Conservation (phyloP, 2,797 vertebrate species). For the Centroberyx gerrardi region DNA sequence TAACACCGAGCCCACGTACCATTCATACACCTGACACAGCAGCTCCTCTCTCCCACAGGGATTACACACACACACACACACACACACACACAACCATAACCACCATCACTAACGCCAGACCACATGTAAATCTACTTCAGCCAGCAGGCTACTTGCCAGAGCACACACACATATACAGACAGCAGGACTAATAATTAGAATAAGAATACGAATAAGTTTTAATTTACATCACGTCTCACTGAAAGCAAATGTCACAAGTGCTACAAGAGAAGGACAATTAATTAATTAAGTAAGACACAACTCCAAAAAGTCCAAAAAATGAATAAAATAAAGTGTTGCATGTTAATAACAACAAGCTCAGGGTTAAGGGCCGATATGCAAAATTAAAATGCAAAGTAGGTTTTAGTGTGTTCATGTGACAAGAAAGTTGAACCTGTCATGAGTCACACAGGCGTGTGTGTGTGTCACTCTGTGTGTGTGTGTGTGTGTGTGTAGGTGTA, state of each 20-base stretch:
- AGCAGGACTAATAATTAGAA: neutral
- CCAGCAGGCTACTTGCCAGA: neutral
- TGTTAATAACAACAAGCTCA: constrained; percentile 7
- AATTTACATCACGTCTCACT: neutral
- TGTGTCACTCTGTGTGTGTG: neutral
- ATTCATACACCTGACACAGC: constrained; percentile 73
- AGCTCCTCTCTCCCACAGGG: constrained; percentile 70
- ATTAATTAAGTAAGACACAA: neutral
- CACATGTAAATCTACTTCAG: constrained; percentile 13
- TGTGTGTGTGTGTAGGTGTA: constrained; percentile 5
- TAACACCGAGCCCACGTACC: constrained; percentile 39
- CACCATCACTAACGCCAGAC: neutral
- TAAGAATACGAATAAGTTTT: neutral
- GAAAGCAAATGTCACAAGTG: neutral
- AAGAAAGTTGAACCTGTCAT: neutral
- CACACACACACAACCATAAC: neutral
- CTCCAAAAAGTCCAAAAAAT: neutral
- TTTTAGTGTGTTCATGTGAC: constrained; percentile 20
- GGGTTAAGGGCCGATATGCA: constrained; percentile 30
- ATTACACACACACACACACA: constrained; percentile 42
- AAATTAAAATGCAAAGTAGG: constrained; percentile 57
- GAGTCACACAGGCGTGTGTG: constrained; percentile 33
- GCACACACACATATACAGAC: constrained; percentile 11
- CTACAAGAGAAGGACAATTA: neutral
- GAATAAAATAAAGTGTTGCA: neutral